Evolutionary conservation across 2,888 invertebrate species (phyloP), one percentile per base, ranked within the genome.

Genomic region (Drosophila birchii): DNA sequence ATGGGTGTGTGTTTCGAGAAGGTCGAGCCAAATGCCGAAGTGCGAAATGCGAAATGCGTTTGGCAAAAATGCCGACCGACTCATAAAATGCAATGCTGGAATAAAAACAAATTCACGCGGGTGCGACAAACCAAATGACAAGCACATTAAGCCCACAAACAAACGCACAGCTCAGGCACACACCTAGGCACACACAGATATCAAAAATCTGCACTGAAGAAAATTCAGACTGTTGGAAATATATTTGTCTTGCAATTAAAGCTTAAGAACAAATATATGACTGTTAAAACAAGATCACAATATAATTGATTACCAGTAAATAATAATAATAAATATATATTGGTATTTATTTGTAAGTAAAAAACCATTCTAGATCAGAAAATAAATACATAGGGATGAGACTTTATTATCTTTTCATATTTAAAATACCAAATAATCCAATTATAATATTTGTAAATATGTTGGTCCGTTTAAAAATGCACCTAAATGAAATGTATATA

Each of bases 31-130:
- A 51, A 51, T 51, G 34, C 16, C 20, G 34, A 51, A 34, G 60
- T 34, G 60, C 53, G 41, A 41, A 57, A 60, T 60, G 64, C 16
- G 49, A 72, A 70, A 73, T 62, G 69, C 63, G 69, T 61, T 70
- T 72, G 62, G 39, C 69, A 76, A 74, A 79, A 81, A 79, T 81
- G 77, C 69, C 75, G 62, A 73, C 74, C 75, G 67, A 75, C 85
- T 82, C 89, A 87, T 89, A 85, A 85, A 85, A 89, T 89, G 89
- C 84, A 89, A 85, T 89, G 89, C 80, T 84, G 44, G 69, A 79
- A 85, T 89, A 87, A 87, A 85, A 85, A 85, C 86, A 85, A 85
- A 85, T 85, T 89, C 84, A 82, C 88, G 89, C 82, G 88, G 84
- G 81, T 83, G 83, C 74, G 80, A 87, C 87, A 76, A 82, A 85